These are phyloP conservation scores for Cotesia glomerata DNA, from an alignment of 1,140 invertebrate species.

Conservation along the genomic window DNA sequence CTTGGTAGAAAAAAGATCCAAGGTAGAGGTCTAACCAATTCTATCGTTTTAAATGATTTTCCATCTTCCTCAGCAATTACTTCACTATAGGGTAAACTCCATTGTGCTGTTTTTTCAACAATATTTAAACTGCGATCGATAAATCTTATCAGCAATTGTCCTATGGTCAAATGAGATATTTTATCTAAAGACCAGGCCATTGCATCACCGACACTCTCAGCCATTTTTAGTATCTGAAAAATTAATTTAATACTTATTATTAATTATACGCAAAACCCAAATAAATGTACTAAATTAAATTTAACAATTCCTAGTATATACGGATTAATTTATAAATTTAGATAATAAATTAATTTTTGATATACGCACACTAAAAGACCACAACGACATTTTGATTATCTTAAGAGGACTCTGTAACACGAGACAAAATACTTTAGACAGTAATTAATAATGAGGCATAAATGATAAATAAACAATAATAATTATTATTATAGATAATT, in stretches of 20 bases:
- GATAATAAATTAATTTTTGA: background rate
- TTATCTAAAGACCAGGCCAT: constrained; percentile 36
- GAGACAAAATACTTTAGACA: background rate
- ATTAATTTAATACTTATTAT: background rate
- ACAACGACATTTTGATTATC: background rate
- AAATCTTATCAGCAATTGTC: constrained; percentile 59
- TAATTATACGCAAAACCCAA: background rate
- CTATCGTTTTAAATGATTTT: constrained; percentile 47
- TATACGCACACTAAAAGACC: background rate
- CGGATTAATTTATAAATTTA: background rate
- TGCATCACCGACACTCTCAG: constrained; percentile 21
- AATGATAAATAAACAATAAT: background rate
- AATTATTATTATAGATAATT: background rate
- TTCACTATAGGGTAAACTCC: constrained; percentile 62
- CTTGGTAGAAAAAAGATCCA: constrained; percentile 67
- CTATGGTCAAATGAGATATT: constrained; percentile 46
- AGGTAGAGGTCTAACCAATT: constrained; percentile 65
- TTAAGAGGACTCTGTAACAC: background rate
- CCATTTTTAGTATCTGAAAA: background rate
- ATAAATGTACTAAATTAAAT: background rate
- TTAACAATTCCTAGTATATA: no score
- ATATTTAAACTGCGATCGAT: constrained; percentile 62
- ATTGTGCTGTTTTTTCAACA: constrained; percentile 66
- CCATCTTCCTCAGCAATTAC: constrained; percentile 53
- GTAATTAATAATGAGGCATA: background rate